phyloP scores from a whole-genome alignment of 2,888 invertebrate genomes.

The Acleris emargana region DNA sequence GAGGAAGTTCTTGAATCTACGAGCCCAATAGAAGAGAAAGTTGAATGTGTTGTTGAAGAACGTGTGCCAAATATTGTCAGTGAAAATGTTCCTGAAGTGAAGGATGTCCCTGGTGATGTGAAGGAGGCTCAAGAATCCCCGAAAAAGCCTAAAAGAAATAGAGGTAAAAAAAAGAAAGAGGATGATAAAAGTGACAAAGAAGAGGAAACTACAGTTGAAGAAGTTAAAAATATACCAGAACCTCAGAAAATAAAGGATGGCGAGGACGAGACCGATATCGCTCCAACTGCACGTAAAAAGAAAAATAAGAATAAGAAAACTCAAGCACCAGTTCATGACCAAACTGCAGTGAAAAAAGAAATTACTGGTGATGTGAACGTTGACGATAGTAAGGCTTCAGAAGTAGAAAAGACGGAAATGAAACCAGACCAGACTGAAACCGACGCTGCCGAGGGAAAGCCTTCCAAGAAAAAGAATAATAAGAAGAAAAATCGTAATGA shows the following conservation, averaged over 20 bases:
- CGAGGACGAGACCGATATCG: conserved; percentile 38
- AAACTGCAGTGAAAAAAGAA: conserved; percentile 32
- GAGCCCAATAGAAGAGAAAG: conserved; percentile 29
- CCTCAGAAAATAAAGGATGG: conserved; percentile 33
- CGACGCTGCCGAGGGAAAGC: conserved; percentile 45
- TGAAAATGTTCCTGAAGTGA: conserved; percentile 41
- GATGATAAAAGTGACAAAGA: conserved; percentile 44
- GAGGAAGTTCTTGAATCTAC: conserved; percentile 35
- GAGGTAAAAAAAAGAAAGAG: conserved; percentile 70
- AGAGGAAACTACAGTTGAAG: conserved; percentile 35
- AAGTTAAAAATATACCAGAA: conserved; percentile 15
- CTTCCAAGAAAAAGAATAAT: conserved; percentile 68
- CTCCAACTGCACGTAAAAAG: conserved; percentile 66
- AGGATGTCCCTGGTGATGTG: conserved; percentile 34
- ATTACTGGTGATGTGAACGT: conserved; percentile 25
- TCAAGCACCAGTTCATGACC: conserved; percentile 28
- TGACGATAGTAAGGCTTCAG: conserved; percentile 4
- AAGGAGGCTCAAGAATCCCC: conserved; percentile 53
- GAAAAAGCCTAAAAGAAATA: conserved; percentile 76
- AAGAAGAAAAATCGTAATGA: conserved; percentile 63
- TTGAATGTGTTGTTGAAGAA: conserved; percentile 47
- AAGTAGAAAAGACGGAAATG: conserved; percentile 1
- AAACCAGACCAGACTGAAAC: conserved; percentile 39
- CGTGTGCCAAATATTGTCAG: conserved; percentile 50
- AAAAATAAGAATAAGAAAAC: conserved; percentile 67